These are phyloP conservation scores for Dendrocincla fuliginosa DNA, from an alignment of 2,797 vertebrate species.

Conservation along the genomic window DNA sequence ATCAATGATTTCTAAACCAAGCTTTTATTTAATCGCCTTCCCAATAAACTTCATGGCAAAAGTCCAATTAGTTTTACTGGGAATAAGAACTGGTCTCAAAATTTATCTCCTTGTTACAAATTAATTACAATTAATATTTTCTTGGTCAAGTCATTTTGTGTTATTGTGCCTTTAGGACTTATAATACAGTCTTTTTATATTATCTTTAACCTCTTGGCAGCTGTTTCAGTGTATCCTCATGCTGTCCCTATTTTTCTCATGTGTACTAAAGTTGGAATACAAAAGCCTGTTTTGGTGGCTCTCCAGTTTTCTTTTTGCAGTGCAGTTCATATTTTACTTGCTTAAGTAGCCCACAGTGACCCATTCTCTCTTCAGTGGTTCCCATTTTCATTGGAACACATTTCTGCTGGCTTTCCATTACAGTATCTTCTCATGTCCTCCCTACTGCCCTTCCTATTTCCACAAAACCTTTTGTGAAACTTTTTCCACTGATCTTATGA, in stretches of 20 bases:
- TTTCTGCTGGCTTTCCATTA: constrained; percentile 10
- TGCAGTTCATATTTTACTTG: not conserved
- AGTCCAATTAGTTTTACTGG: constrained; percentile 5
- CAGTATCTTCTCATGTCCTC: not conserved
- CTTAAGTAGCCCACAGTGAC: not conserved
- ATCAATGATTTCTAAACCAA: constrained; percentile 28
- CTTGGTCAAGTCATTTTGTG: not conserved
- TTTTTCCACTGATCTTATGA: not conserved
- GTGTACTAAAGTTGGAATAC: not conserved
- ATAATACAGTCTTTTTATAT: not conserved
- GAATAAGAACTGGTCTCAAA: not conserved
- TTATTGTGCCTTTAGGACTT: not conserved
- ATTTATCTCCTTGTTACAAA: constrained; percentile 16
- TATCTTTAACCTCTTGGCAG: not conserved
- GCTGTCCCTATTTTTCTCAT: not conserved
- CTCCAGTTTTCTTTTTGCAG: constrained; percentile 28
- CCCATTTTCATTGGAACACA: not conserved
- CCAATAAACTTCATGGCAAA: constrained; percentile 23
- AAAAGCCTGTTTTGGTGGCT: not conserved
- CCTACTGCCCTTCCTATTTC: not conserved
- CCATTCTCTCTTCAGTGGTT: not conserved
- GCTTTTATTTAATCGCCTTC: constrained; percentile 27
- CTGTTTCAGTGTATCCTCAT: not conserved
- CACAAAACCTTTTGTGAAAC: not conserved
- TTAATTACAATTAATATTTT: constrained; percentile 12